These are phyloP conservation scores for Alloscopus bannaensis DNA, from an alignment of 2,888 invertebrate genomes.

Conservation along the genomic window DNA sequence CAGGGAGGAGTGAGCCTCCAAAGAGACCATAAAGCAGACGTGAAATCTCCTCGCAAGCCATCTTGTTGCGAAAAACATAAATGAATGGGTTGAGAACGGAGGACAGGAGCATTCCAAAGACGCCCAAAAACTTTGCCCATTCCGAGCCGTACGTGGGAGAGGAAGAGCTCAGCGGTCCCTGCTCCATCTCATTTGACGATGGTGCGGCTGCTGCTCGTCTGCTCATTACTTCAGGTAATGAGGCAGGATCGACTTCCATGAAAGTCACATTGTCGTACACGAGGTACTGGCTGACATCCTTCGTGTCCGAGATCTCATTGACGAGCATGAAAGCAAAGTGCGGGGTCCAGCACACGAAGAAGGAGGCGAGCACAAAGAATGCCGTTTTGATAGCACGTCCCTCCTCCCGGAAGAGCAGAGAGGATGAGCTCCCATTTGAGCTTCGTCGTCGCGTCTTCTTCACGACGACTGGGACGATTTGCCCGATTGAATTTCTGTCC, in stretches of 20 bases:
- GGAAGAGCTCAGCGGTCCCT: conserved; percentile 6
- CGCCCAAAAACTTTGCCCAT: conserved; percentile 72
- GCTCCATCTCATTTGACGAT: neutral
- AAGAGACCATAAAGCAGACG: conserved; percentile 72
- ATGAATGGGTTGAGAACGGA: conserved; percentile 78
- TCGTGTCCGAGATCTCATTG: conserved; percentile 72
- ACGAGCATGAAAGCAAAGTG: conserved; percentile 75
- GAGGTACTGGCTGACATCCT: conserved; percentile 45
- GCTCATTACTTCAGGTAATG: conserved; percentile 19
- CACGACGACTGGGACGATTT: conserved; percentile 65
- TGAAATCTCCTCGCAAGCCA: conserved; percentile 75
- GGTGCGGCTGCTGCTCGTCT: neutral
- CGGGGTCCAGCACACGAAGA: conserved; percentile 77
- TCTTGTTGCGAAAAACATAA: conserved; percentile 77
- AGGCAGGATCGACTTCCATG: conserved; percentile 29
- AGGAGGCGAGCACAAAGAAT: conserved; percentile 77
- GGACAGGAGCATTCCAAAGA: conserved; percentile 76
- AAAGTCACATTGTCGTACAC: conserved; percentile 45
- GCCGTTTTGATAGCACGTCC: conserved; percentile 78
- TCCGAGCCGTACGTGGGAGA: conserved; percentile 19
- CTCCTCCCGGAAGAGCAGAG: conserved; percentile 77
- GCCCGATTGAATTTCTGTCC: conserved; percentile 49
- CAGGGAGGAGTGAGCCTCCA: conserved; percentile 45
- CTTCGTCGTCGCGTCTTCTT: conserved; percentile 75
- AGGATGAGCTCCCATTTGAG: conserved; percentile 76